Conservation (phyloP, 2,113 vertebrate genomes). For the Rissa tridactyla region DNA sequence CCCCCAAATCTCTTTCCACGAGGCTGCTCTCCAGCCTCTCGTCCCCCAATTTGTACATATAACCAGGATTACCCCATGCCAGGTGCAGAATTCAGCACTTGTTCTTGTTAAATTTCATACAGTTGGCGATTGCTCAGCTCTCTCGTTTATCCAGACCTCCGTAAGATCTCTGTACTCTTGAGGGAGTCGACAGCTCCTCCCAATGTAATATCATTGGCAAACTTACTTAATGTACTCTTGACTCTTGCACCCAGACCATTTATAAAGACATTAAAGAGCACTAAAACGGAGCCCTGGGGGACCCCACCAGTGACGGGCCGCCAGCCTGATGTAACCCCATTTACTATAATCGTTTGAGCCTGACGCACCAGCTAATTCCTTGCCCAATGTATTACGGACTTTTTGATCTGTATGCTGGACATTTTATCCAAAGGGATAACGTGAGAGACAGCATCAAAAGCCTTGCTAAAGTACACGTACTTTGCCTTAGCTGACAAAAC, state of each 20-base stretch:
- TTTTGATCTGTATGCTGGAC: background rate
- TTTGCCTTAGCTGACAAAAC: background rate
- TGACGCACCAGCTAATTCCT: background rate
- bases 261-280: background rate
- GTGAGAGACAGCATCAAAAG: background rate
- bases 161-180: background rate
- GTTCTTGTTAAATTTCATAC: background rate
- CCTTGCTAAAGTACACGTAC: background rate
- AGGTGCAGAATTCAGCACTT: background rate
- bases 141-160: background rate
- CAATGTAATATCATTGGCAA: background rate
- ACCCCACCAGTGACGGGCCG: background rate
- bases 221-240: background rate
- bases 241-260: background rate
- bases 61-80: accelerated
- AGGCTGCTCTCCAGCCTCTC: background rate
- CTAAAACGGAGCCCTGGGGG: background rate
- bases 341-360: background rate
- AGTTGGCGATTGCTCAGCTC: background rate
- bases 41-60: accelerated
- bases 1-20: background rate
- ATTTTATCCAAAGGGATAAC: background rate
- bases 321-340: background rate
- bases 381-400: accelerated
- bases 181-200: background rate